Conservation (phyloP, 2,797 vertebrate species). For the Otolemur crassicaudatus region DNA sequence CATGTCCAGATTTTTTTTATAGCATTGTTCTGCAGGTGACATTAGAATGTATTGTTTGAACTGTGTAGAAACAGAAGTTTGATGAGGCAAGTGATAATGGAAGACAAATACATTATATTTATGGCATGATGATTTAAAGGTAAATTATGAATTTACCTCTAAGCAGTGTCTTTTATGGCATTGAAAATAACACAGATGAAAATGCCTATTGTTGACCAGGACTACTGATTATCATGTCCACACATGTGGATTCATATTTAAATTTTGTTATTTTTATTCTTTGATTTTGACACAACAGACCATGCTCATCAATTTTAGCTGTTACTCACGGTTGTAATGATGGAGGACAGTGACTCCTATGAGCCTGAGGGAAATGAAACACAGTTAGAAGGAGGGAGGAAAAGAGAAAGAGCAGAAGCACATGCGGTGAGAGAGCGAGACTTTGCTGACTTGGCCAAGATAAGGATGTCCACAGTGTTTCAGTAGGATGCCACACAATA, state of each 20-base stretch:
- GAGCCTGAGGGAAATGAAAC: neutral
- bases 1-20: neutral
- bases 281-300: neutral
- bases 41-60: neutral
- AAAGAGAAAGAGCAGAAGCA: neutral
- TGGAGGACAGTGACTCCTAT: neutral
- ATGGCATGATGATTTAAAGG: neutral
- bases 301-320: neutral
- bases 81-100: neutral
- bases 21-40: neutral
- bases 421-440: neutral
- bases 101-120: neutral
- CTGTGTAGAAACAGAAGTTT: neutral
- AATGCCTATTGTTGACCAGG: neutral
- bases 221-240: neutral
- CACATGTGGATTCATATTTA: neutral
- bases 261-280: neutral
- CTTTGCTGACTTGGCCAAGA: neutral
- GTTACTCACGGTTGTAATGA: neutral
- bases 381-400: neutral
- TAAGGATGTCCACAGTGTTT: neutral
- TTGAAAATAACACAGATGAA: neutral
- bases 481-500: neutral
- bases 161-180: neutral
- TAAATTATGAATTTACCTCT: neutral